These are phyloP conservation scores for Tenthredo distinguenda DNA, from an alignment of 2,888 invertebrate species.

Conservation along the genomic window DNA sequence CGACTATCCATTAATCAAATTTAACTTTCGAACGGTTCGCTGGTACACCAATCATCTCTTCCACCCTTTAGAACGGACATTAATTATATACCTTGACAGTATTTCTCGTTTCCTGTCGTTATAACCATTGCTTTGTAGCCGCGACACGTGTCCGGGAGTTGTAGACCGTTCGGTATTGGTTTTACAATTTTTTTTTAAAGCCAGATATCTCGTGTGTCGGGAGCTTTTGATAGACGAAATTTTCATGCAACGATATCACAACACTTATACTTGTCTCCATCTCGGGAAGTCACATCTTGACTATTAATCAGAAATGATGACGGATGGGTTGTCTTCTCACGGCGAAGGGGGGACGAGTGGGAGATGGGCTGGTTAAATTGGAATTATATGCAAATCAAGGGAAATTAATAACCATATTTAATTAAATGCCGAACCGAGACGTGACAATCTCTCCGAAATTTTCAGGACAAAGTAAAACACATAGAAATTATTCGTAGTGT, in stretches of 20 bases:
- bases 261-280: background rate
- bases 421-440: constrained; percentile 45
- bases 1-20: constrained; percentile 39
- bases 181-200: background rate
- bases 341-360: constrained; percentile 17
- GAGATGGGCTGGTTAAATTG: constrained; percentile 39
- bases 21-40: constrained; percentile 37
- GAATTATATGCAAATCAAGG: constrained; percentile 53
- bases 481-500: background rate
- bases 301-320: constrained; percentile 41
- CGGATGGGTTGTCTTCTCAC: background rate
- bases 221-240: background rate
- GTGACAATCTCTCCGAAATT: background rate
- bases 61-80: background rate
- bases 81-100: constrained; percentile 33
- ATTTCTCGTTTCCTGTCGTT: background rate
- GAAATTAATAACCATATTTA: constrained; percentile 51
- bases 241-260: background rate
- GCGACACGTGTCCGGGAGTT: constrained; percentile 22
- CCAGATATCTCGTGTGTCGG: background rate
- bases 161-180: background rate
- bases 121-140: background rate
- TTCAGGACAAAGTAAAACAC: background rate
- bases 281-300: constrained; percentile 16
- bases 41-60: background rate